Conservation (phyloP, 2,113 vertebrate species). For the Rattus norvegicus region GRCr8 NC_086039.1:113371001-113371500, state of each 20-base stretch:
- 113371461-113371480: neutral
- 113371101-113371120: neutral
- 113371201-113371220: neutral
- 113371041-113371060: no score
- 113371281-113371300: neutral
- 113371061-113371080: no score
- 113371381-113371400: neutral
- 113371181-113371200: neutral
- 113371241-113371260: neutral
- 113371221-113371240: neutral
- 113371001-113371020: no score
- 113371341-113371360: neutral
- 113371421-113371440: neutral
- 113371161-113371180: no score
- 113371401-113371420: slow-evolving; percentile 46
- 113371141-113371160: neutral
- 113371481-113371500: slow-evolving; percentile 2
- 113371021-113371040: no score
- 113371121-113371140: neutral
- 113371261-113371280: neutral
- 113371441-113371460: neutral
- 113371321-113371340: neutral
- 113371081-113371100: no score
- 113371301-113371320: neutral
- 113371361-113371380: neutral